Percentiles rank a stretch among this genome's conserved stretches.
phyloP scores from a whole-genome alignment of 2,888 invertebrate species.

The Sminthurides aquaticus region DNA sequence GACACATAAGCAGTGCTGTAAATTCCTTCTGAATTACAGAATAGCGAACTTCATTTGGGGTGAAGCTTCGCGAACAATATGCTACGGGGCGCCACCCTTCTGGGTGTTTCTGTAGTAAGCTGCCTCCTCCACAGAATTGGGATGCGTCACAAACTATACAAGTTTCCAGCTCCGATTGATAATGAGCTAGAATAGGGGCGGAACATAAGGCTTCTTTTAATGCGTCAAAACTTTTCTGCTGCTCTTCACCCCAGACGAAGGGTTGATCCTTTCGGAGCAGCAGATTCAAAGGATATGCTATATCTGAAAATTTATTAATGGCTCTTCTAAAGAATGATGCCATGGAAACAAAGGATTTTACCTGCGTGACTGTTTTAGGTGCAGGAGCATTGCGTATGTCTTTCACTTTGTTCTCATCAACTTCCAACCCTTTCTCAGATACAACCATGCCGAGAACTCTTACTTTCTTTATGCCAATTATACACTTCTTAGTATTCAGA shows the following conservation, averaged over 20 bases:
- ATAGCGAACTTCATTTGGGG: neutral
- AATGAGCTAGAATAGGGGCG: conserved; percentile 33
- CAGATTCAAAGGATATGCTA: conserved; percentile 41
- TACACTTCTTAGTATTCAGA: neutral
- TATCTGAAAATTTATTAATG: conserved; percentile 38
- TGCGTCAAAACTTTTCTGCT: conserved; percentile 28
- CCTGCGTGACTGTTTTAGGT: neutral
- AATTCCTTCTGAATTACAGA: neutral
- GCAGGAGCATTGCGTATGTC: neutral
- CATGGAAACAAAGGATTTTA: neutral
- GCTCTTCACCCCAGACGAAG: conserved; percentile 28
- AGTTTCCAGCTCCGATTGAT: conserved; percentile 26
- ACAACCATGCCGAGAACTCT: neutral
- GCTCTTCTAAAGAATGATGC: neutral
- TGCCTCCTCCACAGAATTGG: conserved; percentile 33
- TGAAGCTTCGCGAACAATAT: neutral
- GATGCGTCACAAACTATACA: conserved; percentile 41
- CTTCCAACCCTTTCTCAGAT: neutral
- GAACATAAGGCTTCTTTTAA: conserved; percentile 27
- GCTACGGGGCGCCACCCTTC: neutral
- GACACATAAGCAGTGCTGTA: neutral
- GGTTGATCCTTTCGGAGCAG: conserved; percentile 36
- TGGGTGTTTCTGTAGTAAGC: conserved; percentile 34
- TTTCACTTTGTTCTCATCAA: neutral
- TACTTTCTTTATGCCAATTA: neutral